These are phyloP conservation scores for Chymomyza amoena DNA, from an alignment of 2,888 invertebrate species.

Conservation along the genomic window DNA sequence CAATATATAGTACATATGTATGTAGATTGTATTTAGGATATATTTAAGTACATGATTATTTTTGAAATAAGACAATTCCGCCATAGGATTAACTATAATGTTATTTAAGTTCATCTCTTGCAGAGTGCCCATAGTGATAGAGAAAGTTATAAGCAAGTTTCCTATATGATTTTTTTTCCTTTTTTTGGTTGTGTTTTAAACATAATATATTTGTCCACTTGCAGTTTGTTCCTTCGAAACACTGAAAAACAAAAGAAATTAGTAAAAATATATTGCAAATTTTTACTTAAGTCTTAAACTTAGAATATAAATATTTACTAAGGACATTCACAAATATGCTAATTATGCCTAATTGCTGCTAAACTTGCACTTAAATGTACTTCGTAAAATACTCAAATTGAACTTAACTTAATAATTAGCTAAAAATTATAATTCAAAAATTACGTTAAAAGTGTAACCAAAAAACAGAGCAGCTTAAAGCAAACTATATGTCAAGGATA, in stretches of 20 bases:
- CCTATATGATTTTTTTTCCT: neutral
- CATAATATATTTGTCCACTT: neutral
- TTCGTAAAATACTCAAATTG: neutral
- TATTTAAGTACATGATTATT: neutral
- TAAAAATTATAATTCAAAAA: neutral
- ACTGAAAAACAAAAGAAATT: neutral
- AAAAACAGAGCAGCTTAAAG: neutral
- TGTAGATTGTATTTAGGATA: neutral
- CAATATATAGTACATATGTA: neutral
- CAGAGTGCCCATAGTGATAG: neutral
- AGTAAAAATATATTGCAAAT: neutral
- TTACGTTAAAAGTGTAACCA: too few relatives aligned
- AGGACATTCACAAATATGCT: too few relatives aligned
- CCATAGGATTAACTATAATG: neutral
- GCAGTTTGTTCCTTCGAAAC: conserved; percentile 1
- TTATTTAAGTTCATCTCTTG: neutral
- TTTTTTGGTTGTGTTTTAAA: neutral
- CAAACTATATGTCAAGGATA: neutral
- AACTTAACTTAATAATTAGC: too few relatives aligned
- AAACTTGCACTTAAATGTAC: neutral
- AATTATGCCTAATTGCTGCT: neutral
- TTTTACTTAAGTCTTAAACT: too few relatives aligned
- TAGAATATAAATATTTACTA: too few relatives aligned
- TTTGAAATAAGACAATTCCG: neutral
- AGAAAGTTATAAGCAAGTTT: neutral